Conservation (phyloP, 2,797 vertebrate species). For the Sibirionetta formosa region DNA sequence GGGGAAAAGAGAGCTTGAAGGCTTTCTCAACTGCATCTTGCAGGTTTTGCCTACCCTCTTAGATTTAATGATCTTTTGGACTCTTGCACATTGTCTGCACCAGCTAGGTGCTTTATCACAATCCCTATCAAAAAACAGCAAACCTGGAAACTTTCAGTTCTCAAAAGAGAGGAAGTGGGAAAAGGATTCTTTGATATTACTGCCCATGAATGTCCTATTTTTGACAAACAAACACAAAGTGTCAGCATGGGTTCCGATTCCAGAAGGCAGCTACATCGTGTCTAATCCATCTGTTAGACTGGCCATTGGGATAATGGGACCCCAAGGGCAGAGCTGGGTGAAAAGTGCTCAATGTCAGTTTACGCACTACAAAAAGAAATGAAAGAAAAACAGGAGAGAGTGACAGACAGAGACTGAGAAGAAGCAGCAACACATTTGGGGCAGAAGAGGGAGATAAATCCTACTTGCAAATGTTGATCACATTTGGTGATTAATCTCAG, state of each 20-base stretch:
- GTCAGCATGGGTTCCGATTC: not conserved
- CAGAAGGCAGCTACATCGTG: not conserved
- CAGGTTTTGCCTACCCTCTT: not conserved
- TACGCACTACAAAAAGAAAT: not conserved
- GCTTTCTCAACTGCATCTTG: not conserved
- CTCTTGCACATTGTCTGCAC: not conserved
- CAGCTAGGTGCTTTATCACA: not conserved
- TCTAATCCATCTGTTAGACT: not conserved
- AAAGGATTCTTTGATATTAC: not conserved
- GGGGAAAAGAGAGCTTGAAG: constrained; percentile 7
- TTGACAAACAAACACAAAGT: not conserved
- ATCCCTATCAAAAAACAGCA: not conserved
- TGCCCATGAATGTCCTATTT: not conserved
- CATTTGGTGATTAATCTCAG: constrained; percentile 33
- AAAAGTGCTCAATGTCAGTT: not conserved
- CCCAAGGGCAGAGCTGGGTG: not conserved
- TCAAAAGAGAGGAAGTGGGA: not conserved
- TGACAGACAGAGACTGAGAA: not conserved
- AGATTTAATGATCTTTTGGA: not conserved
- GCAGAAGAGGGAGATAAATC: not conserved
- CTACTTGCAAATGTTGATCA: constrained; percentile 28
- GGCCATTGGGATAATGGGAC: not conserved
- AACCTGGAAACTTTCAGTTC: not conserved
- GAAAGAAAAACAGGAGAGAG: not conserved
- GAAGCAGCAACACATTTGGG: not conserved